Evolutionary conservation across 1,140 invertebrate genomes (phyloP), one percentile per base, ranked within the genome.

Genomic region (Drosophila lowei): DNA sequence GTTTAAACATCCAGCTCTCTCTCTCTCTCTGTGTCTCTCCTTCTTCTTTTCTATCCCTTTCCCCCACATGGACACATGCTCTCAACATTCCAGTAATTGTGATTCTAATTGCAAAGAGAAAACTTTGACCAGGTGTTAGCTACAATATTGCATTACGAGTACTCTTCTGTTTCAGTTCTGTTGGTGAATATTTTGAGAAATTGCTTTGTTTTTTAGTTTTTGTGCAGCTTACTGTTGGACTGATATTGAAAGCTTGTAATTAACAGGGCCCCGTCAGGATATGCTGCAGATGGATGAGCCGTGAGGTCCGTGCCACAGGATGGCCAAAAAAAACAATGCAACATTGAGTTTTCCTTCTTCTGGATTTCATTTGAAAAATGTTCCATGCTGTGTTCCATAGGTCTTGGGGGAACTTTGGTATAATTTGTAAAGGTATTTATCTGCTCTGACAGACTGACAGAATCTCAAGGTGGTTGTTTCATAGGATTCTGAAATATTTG

Each of bases 31-130:
- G 7, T 23, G 2, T 6, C 9, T 3, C 54, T 53, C 23, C 30
- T 42, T 9, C 30, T 30, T 0, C 2, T 30, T 30, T 30, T 9
- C 11, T 7, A 30, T 44, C 13, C 30, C 13, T 4, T 56, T 25
- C 41, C 30, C 28, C 2, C 7, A 8, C 7, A n/a, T n/a, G n/a
- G n/a, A 28, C 28, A 9, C 8, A 9, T 30, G 30, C 30, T 9
- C 8, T 30, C 48, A 15, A 46, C 18, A 44, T n/a, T n/a, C 30
- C 57, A 43, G 34, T 41, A 48, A 77, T 65, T 80, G 79, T 18
- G 23, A 44, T 18, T 55, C 58, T 68, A 80, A 80, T 86, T 80
- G 70, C 61, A 58, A 9, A 18, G n/a, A 44, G 43, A 53, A 38
- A 49, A 43, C 18, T 48, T 58, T 30, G 25, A 30, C 13, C 41